Conservation (phyloP, 2,888 invertebrate genomes). For the Tachina grossa region DNA sequence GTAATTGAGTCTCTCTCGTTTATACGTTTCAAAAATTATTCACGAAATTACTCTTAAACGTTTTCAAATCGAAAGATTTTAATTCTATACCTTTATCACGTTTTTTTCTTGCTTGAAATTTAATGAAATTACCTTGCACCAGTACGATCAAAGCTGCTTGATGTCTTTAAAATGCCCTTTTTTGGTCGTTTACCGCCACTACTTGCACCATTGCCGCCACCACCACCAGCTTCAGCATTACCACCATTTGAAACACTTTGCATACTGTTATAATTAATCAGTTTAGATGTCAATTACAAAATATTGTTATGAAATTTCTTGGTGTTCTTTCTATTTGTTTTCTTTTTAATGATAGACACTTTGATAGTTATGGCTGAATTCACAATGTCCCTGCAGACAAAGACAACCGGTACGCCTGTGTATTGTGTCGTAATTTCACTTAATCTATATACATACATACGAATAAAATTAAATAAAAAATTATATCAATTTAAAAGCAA, state of each 20-base stretch:
- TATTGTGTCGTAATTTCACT: slow-evolving; percentile 23
- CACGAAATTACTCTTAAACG: too few relatives aligned
- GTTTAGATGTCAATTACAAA: neutral
- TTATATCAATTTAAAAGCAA: slow-evolving; percentile 38
- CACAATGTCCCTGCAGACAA: slow-evolving; percentile 18
- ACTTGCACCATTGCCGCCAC: slow-evolving; percentile 55
- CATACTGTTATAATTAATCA: slow-evolving; percentile 48
- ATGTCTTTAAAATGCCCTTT: slow-evolving; percentile 95
- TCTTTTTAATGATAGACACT: slow-evolving; percentile 5
- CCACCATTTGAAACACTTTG: slow-evolving; percentile 67
- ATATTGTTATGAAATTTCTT: neutral
- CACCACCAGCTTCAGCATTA: slow-evolving; percentile 49
- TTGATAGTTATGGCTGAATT: slow-evolving; percentile 35
- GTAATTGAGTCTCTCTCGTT: too few relatives aligned
- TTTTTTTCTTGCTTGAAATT: too few relatives aligned
- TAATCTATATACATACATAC: slow-evolving; percentile 28
- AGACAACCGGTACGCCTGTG: neutral
- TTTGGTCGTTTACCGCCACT: slow-evolving; percentile 77
- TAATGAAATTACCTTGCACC: slow-evolving; percentile 81
- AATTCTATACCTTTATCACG: too few relatives aligned
- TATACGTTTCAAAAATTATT: too few relatives aligned
- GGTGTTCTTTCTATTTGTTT: neutral
- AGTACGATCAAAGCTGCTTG: slow-evolving; percentile 93
- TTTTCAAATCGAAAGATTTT: too few relatives aligned
- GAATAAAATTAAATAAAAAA: neutral